Base-by-base conservation (phyloP, 1,140 invertebrate species). In the Chelonus insularis region DNA sequence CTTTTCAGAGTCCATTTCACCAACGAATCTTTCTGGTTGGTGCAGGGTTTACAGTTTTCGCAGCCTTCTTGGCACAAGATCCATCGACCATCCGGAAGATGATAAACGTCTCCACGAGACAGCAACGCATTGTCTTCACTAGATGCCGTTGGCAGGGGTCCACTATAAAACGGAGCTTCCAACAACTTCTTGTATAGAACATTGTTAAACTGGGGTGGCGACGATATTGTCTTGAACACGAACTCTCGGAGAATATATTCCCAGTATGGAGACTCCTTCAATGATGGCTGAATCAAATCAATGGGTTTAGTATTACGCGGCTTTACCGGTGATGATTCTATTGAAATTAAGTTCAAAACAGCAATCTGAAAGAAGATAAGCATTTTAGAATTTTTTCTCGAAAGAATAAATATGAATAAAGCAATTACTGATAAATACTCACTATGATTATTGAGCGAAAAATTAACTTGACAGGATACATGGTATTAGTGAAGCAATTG, bases 21-120 rank as follows among this genome's bases (percentile, higher is more conserved):
- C 3, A 25, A 36, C 5, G 62, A 47, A 65, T 66, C 29, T 63
- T 58, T 37, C 41, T 65, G 32, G 9, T 64, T 29, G 8, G 16
- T 9, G 45, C 72, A 73, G 4, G 29, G 57, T 14, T 69, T 64
- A 51, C 76, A 78, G 6, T 72, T 64, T 9, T 52, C n/a, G 55
- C 76, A 78, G 9, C 64, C 64, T 11, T 78, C 68, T 37, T 77
- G 66, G 34, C 75, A 77, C 0, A 77, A 48, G n/a, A 77, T 70
- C 75, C 74, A 77, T 29, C 51, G 64, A 1, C 66, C 62, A 3
- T 62, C 60, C 1, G 68, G 66, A 8, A 69, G n/a, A 12, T 62
- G 65, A 51, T 67, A 71, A 32, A 75, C 67, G 12, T 69, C 51
- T 3, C 75, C 75, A 8, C 64, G 63, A 1, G 74, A 76, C 12